These are phyloP conservation scores for Perca schrenkii DNA, from an alignment of 2,113 vertebrate species.

Conservation along the genomic window DNA sequence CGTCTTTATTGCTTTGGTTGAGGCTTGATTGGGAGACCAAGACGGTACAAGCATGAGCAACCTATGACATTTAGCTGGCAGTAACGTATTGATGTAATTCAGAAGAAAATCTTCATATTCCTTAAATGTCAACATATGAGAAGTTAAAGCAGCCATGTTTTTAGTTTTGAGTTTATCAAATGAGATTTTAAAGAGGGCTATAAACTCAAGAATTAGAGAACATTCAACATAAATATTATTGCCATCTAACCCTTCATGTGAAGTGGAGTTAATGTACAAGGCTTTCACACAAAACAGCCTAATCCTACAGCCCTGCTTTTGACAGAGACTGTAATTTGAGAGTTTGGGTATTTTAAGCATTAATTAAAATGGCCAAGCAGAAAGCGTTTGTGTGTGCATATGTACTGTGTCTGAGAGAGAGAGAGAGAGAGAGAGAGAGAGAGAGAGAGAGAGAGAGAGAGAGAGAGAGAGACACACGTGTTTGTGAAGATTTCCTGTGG, in stretches of 20 bases:
- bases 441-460: slow-evolving; percentile 4
- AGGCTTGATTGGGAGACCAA: neutral
- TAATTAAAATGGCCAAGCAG: slow-evolving; percentile 35
- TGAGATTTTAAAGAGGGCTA: neutral
- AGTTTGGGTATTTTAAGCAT: slow-evolving; percentile 36
- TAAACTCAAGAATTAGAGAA: neutral
- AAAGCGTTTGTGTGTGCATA: slow-evolving; percentile 20
- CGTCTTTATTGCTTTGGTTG: neutral
- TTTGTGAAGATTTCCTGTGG: slow-evolving; percentile 64
- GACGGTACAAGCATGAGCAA: neutral
- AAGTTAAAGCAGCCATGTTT: neutral
- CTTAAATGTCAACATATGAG: neutral
- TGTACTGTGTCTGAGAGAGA: neutral
- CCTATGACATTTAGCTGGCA: neutral
- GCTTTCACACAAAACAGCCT: slow-evolving; percentile 3
- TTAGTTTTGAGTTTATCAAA: neutral
- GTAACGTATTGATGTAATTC: neutral
- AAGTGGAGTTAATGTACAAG: neutral
- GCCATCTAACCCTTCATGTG: neutral
- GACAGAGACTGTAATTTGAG: slow-evolving; percentile 20
- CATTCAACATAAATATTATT: neutral
- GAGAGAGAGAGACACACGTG: neutral
- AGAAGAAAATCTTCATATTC: neutral
- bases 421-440: neutral
- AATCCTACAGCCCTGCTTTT: slow-evolving; percentile 5